Base-by-base conservation (phyloP, 1,140 invertebrate genomes). In the Drosophila equinoxialis region DNA sequence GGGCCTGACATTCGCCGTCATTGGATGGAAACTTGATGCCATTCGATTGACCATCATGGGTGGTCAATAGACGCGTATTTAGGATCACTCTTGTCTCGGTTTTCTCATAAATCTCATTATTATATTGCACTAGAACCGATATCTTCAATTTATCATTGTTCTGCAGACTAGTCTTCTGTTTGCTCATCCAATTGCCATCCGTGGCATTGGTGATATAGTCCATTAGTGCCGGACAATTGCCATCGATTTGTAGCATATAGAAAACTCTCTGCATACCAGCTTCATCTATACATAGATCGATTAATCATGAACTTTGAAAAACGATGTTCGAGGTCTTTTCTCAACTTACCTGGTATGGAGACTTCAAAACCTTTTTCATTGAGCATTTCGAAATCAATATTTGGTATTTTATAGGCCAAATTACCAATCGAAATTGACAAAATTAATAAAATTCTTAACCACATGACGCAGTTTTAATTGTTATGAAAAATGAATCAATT, bases 61-160 rank as follows among this genome's bases (percentile, higher is more conserved):
- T 90, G 51, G 68, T 74, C 30, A 81, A 13, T 3, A 89, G 0
- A 0, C 84, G 70, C 6, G 60, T 64, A 58, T 87, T 89, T 1
- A 87, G 65, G 13, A 87, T 78, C 5, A 87, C 84, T 10, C 64
- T 68, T 1, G 66, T 89, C 30, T 87, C 84, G 8, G 57, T 89
- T 37, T 81, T 89, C 45, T 87, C 84, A 35, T 73, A 87, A 17
- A 87, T 58, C 10, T 72, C 55, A 20, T 84, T 66, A 26, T 89
- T 89, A 14, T 71, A 87, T 55, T 87, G 84, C 39, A 87, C 84
- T 14, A 87, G 35, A 14, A 87, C 1, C 0, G 80, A 78, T 2
- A 87, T 77, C 51, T 78, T 57, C 3, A 87, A 41, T 26, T 87
- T 87, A 14, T 87, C 84, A 51, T 87, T 89, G 55, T 89, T 84